Conservation (phyloP, 2,888 invertebrate species). For the Xestoiulus laeticollis region DNA sequence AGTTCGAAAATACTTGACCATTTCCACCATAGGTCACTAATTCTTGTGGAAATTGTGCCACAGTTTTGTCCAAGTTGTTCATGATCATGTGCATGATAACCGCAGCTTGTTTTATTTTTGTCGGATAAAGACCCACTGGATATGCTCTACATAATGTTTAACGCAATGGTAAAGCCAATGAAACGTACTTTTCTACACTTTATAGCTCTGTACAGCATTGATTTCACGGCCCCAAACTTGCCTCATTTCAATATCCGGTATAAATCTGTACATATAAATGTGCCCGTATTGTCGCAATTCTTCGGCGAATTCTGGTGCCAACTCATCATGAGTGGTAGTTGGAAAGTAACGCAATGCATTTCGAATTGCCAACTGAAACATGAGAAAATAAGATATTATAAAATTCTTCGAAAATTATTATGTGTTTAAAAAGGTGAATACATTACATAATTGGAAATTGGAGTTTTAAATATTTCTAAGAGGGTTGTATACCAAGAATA, state of each 20-base stretch:
- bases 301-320: slow-evolving; percentile 68
- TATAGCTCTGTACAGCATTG: background rate
- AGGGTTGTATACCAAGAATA: no score
- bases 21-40: slow-evolving; percentile 73
- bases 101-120: slow-evolving; percentile 65
- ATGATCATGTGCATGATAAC: slow-evolving; percentile 73
- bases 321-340: slow-evolving; percentile 63
- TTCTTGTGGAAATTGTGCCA: slow-evolving; percentile 73
- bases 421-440: no score
- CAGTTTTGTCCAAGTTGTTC: slow-evolving; percentile 71
- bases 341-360: slow-evolving; percentile 73
- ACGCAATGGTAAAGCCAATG: no score
- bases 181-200: no score
- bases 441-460: no score
- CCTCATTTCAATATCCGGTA: slow-evolving; percentile 65
- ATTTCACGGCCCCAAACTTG: slow-evolving; percentile 57
- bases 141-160: slow-evolving; percentile 64
- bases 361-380: slow-evolving; percentile 67
- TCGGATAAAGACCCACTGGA: slow-evolving; percentile 67
- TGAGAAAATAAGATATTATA: slow-evolving; percentile 54
- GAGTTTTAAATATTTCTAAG: no score
- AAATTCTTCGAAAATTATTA: slow-evolving; percentile 39
- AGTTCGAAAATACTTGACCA: slow-evolving; percentile 73
- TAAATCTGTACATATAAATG: slow-evolving; percentile 72
- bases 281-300: slow-evolving; percentile 70